These are phyloP conservation scores for Harlomillsia oculata DNA, from an alignment of 1,140 invertebrate species.

Conservation along the genomic window DNA sequence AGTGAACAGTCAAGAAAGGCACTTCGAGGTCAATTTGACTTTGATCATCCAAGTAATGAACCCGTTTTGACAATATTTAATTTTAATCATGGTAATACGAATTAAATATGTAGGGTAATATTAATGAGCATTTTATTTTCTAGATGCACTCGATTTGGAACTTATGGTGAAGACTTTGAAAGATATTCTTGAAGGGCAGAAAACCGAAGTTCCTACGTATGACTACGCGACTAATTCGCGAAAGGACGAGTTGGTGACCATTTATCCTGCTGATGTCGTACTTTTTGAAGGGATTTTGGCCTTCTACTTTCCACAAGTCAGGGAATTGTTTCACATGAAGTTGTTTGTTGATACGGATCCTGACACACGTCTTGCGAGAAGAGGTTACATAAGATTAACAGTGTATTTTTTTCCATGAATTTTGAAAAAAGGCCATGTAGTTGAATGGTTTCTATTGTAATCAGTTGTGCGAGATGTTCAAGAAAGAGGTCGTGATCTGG, in stretches of 20 bases:
- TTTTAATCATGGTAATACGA: too few relatives aligned
- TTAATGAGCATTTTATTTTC: conserved; percentile 23
- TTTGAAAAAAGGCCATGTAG: background rate
- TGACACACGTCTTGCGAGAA: conserved; percentile 84
- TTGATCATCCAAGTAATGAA: conserved; percentile 78
- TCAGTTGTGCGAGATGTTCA: conserved; percentile 89
- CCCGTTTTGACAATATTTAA: background rate
- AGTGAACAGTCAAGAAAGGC: conserved; percentile 70
- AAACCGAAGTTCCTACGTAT: conserved; percentile 79
- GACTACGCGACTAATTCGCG: conserved; percentile 78
- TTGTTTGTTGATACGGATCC: conserved; percentile 98
- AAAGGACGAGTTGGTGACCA: conserved; percentile 57
- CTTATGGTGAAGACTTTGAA: conserved; percentile 67
- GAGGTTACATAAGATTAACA: conserved; percentile 58
- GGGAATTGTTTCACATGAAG: conserved; percentile 97
- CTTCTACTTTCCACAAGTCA: conserved; percentile 90
- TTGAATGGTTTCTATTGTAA: conserved; percentile 33
- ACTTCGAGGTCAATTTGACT: conserved; percentile 87
- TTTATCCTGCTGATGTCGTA: conserved; percentile 97
- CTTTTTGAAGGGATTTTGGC: conserved; percentile 95
- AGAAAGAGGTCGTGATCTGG: conserved; percentile 84
- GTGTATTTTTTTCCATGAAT: background rate
- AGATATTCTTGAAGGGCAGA: conserved; percentile 69
- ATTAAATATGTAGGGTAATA: background rate
- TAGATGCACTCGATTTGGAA: conserved; percentile 78